Base-by-base conservation (phyloP, 1,140 invertebrate genomes). In the Drosophila leontia region DNA sequence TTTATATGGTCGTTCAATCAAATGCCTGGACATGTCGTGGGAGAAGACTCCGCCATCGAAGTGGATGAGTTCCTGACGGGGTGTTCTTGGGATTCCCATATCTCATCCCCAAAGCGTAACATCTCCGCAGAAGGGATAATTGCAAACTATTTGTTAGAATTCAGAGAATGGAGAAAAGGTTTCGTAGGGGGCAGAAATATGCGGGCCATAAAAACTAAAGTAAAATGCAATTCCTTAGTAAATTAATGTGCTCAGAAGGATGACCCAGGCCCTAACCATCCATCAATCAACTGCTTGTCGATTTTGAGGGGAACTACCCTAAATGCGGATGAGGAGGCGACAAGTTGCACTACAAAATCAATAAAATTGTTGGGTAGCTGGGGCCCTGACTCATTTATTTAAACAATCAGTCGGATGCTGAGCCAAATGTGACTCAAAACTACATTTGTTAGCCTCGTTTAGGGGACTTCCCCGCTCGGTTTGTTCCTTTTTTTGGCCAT, bases 341-440 rank as follows among this genome's bases (percentile, higher is more conserved):
- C 67, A 72, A 72, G 67, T 77, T 55, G 48, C 75, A 48, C 26
- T 65, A 41, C 13, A 75, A 90, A 87, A 84, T 84, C 85, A 60
- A 87, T 84, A 62, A 47, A 69, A 44, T 42, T 39, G 45, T 50
- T 62, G 11, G 48, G 34, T n/a, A 8, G 32, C 29, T 17, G 29
- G 3, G 8, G 4, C 37, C 58, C 29, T 70, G 39, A 47, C 53
- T 60, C 63, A 62, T 68, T 87, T 64, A 76, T 79, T 86, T 86
- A 72, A 86, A 78, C 74, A 85, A 86, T 85, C 74, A 62, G 69
- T 78, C 64, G 60, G 51, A 45, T 29, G 53, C 51, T 63, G 65
- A 56, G 59, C 70, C 62, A 82, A 80, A 78, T 70, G 68, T 67
- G 76, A 75, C 64, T 78, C 55, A 69, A 79, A 88, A 79, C 75